Evolutionary conservation across 37 sponge, comb jelly and placozoan species (phyloP).

Genomic region (Beroe ovata): DNA sequence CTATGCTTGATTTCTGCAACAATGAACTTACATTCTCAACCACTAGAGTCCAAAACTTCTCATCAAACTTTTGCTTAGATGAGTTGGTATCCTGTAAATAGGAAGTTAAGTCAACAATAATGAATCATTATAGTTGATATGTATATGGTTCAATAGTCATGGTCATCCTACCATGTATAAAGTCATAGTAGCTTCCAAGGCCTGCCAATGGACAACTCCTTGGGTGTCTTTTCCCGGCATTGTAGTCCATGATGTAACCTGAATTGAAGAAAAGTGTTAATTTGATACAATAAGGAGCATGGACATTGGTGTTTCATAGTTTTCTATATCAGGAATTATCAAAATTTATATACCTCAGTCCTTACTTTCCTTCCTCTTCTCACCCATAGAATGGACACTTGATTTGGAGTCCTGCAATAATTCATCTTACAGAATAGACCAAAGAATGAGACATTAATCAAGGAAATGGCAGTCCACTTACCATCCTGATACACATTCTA

Average conservation of each 20-base stretch:
- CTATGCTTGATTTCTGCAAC: too few species aligned
- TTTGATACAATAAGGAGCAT: too few species aligned
- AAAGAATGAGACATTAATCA: too few species aligned
- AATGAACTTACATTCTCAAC: constrained; percentile 60
- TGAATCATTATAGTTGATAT: background rate
- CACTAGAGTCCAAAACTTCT: constrained; percentile 46
- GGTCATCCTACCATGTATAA: constrained; percentile 49
- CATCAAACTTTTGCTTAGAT: constrained; percentile 16
- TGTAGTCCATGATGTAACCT: constrained; percentile 61
- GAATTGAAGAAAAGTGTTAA: constrained; percentile 17
- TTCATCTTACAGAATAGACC: too few species aligned
- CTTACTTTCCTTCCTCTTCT: constrained; percentile 35
- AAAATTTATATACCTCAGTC: too few species aligned
- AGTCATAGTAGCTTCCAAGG: constrained; percentile 53
- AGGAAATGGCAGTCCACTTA: too few species aligned
- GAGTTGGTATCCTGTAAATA: constrained; percentile 54
- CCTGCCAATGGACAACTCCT: constrained; percentile 57
- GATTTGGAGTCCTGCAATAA: constrained; percentile 36
- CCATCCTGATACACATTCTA: constrained; percentile 67
- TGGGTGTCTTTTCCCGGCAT: constrained; percentile 49
- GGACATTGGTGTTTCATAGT: too few species aligned
- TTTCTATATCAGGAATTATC: background rate
- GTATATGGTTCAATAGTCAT: too few species aligned
- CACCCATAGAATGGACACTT: constrained; percentile 21
- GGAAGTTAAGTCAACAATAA: background rate